These are phyloP conservation scores for Luperina testacea DNA, from an alignment of 2,888 invertebrate genomes.

Conservation along the genomic window DNA sequence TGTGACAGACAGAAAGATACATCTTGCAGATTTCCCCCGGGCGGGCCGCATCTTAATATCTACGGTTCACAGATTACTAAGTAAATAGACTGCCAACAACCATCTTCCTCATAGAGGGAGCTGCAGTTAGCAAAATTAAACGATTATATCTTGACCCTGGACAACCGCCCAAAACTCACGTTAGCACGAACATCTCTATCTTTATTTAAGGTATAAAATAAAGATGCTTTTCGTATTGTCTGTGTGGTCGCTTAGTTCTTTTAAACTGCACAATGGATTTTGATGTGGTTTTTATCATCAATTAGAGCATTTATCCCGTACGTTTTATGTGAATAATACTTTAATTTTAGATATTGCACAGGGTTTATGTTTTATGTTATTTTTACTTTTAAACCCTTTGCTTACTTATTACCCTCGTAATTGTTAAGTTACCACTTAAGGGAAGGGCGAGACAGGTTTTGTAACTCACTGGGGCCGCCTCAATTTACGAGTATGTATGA, in stretches of 20 bases:
- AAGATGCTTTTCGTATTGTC: background rate
- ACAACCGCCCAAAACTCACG: background rate
- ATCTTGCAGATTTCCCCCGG: constrained; percentile 59
- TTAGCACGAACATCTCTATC: background rate
- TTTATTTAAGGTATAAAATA: background rate
- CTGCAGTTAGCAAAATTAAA: background rate
- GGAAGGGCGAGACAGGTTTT: no score
- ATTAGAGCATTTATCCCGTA: background rate
- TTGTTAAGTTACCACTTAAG: no score
- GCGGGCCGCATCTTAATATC: constrained; percentile 40
- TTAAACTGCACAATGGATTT: no score
- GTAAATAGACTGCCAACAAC: constrained; percentile 18
- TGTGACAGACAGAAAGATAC: constrained; percentile 39
- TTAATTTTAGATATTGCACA: background rate
- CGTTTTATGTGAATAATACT: no score
- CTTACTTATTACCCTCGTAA: no score
- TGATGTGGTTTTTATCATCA: background rate
- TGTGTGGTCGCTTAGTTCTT: background rate
- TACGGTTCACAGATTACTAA: constrained; percentile 14
- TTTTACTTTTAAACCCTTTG: no score
- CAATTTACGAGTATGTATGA: no score
- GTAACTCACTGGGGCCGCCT: no score
- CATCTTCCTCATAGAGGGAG: background rate
- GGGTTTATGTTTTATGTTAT: no score
- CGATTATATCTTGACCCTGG: background rate